Evolutionary conservation across 2,797 vertebrate genomes (phyloP).

Genomic region (Labroides dimidiatus): DNA sequence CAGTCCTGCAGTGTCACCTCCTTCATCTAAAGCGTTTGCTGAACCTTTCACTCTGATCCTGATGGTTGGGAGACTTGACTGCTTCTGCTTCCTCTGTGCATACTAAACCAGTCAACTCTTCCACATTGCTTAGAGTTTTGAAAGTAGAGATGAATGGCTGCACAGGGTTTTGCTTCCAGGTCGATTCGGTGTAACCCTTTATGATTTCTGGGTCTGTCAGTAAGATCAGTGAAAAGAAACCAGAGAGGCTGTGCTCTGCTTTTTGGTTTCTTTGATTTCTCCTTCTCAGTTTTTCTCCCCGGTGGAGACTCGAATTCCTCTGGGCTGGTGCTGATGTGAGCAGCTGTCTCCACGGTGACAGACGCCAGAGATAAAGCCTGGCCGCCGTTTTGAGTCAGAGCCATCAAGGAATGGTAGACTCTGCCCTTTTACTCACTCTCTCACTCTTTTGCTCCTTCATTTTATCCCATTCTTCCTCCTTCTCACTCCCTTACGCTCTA

Average conservation of each 20-base stretch:
- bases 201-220: constrained; percentile 59
- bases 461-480: constrained; percentile 22
- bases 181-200: constrained; percentile 14
- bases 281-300: constrained; percentile 36
- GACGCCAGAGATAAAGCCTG: constrained; percentile 76
- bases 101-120: constrained; percentile 51
- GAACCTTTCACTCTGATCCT: constrained; percentile 32
- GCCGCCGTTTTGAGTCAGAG: constrained; percentile 53
- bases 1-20: constrained; percentile 33
- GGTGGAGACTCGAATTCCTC: constrained; percentile 69
- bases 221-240: constrained; percentile 39
- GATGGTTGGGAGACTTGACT: constrained; percentile 34
- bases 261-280: constrained; percentile 49
- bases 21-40: constrained; percentile 24
- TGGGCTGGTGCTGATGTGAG: constrained; percentile 79
- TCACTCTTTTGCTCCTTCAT: constrained; percentile 10
- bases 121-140: constrained; percentile 5
- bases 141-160: constrained; percentile 46
- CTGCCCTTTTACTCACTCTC: constrained; percentile 57
- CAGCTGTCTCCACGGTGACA: constrained; percentile 83
- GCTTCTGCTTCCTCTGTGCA: constrained; percentile 43
- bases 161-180: constrained; percentile 40
- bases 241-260: constrained; percentile 47
- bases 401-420: constrained; percentile 75
- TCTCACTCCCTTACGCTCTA: constrained; percentile 32